phyloP scores from a whole-genome alignment of 2,888 invertebrate genomes.

The Erebia epiphron region DNA sequence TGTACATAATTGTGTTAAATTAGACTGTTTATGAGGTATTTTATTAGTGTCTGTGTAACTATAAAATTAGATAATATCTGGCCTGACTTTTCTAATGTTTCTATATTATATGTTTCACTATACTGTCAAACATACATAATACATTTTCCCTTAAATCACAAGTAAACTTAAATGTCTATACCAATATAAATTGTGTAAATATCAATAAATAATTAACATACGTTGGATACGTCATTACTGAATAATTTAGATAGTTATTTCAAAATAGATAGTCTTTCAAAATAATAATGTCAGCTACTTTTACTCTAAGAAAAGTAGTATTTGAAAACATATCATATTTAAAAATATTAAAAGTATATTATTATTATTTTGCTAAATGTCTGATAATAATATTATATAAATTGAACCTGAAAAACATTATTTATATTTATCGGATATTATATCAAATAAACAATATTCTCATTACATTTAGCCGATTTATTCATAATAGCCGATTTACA shows the following conservation, averaged over 20 bases:
- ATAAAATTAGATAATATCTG: neutral
- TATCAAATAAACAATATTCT: neutral
- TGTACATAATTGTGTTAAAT: neutral
- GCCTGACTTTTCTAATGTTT: neutral
- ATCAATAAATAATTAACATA: neutral
- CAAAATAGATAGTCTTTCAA: neutral
- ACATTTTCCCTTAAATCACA: neutral
- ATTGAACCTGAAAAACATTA: neutral
- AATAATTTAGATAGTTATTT: constrained; percentile 6
- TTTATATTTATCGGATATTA: neutral
- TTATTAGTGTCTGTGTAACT: neutral
- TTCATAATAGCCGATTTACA: neutral
- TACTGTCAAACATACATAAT: neutral
- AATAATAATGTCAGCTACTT: constrained; percentile 7
- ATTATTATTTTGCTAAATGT: neutral
- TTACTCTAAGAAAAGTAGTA: neutral
- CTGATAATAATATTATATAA: neutral
- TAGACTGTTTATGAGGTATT: neutral
- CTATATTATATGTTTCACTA: neutral
- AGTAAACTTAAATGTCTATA: neutral
- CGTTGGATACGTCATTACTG: neutral
- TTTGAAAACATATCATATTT: constrained; percentile 8
- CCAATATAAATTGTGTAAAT: neutral
- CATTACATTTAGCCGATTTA: neutral
- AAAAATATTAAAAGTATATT: neutral